phyloP scores from a whole-genome alignment of 2,797 vertebrate genomes.

The Notolepis coatsorum region DNA sequence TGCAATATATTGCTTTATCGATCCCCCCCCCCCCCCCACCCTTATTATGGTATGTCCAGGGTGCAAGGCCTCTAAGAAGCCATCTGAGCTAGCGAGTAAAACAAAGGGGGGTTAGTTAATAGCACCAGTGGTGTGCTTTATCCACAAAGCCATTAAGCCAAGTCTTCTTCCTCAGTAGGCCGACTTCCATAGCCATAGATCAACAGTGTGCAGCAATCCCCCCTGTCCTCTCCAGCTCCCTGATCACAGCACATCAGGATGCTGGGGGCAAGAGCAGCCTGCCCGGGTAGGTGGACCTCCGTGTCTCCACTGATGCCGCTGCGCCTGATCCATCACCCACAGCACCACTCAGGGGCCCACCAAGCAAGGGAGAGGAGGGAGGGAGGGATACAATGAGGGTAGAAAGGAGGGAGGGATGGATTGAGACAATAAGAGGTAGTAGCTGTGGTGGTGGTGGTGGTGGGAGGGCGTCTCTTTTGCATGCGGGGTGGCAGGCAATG shows the following conservation, averaged over 20 bases:
- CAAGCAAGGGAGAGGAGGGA: constrained; percentile 20
- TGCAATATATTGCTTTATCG: too few relatives aligned
- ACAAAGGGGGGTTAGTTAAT: too few relatives aligned
- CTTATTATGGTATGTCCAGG: too few relatives aligned
- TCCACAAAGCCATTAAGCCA: constrained; percentile 51
- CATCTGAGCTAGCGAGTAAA: too few relatives aligned
- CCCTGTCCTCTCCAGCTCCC: constrained; percentile 53
- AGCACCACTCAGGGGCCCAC: constrained; percentile 52
- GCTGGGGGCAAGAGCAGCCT: constrained; percentile 29
- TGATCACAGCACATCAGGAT: constrained; percentile 62
- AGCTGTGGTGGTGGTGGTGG: constrained; percentile 16
- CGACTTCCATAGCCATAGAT: constrained; percentile 68
- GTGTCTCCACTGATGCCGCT: constrained; percentile 62
- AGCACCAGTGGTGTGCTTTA: constrained; percentile 30
- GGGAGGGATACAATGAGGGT: not conserved
- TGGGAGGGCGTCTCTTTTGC: constrained; percentile 70
- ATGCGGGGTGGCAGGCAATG: constrained; percentile 80
- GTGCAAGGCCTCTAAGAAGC: too few relatives aligned
- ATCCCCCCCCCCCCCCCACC: too few relatives aligned
- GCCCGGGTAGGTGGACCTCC: constrained; percentile 53
- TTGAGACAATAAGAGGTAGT: constrained; percentile 12
- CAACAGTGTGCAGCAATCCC: constrained; percentile 52
- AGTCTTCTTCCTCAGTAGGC: constrained; percentile 47
- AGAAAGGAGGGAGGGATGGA: constrained; percentile 3
- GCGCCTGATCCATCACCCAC: constrained; percentile 76